phyloP scores from a whole-genome alignment of 2,113 vertebrate genomes.

The Campylorhamphus procurvoides region DNA sequence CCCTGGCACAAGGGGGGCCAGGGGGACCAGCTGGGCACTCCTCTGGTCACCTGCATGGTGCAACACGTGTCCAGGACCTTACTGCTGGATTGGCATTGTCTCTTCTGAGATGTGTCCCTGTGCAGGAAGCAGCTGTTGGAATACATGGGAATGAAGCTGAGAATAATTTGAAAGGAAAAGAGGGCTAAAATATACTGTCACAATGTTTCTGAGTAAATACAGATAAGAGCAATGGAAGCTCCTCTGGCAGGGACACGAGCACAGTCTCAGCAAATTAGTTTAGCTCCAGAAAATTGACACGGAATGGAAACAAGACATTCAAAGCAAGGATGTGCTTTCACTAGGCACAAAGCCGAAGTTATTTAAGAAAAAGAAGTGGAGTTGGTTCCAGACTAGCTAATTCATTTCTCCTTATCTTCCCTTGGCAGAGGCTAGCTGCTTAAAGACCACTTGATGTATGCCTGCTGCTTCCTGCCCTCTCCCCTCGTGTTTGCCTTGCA shows the following conservation, averaged over 20 bases:
- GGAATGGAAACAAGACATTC: constrained; percentile 29
- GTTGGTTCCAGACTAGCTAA: constrained; percentile 53
- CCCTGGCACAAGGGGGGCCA: background rate
- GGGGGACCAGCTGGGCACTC: background rate
- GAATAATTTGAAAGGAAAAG: background rate
- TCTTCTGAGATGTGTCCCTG: background rate
- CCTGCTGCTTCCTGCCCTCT: constrained; percentile 33
- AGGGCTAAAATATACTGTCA: background rate
- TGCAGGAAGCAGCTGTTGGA: background rate
- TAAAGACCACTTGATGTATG: constrained; percentile 28
- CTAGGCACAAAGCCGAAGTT: constrained; percentile 19
- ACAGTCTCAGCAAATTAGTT: constrained; percentile 32
- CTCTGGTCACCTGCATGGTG: background rate
- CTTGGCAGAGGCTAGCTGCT: constrained; percentile 40
- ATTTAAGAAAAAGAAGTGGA: constrained; percentile 23
- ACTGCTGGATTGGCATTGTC: background rate
- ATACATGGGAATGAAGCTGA: background rate
- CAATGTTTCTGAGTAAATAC: constrained; percentile 53
- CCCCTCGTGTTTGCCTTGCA: background rate
- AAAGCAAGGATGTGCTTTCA: constrained; percentile 31
- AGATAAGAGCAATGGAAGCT: constrained; percentile 23
- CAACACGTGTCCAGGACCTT: background rate
- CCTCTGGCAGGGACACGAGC: background rate
- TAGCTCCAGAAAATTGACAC: constrained; percentile 40
- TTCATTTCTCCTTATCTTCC: constrained; percentile 65